Percentiles rank a stretch among this genome's conserved stretches.
phyloP scores from a whole-genome alignment of 1,140 invertebrate species.

The Contarinia nasturtii region DNA sequence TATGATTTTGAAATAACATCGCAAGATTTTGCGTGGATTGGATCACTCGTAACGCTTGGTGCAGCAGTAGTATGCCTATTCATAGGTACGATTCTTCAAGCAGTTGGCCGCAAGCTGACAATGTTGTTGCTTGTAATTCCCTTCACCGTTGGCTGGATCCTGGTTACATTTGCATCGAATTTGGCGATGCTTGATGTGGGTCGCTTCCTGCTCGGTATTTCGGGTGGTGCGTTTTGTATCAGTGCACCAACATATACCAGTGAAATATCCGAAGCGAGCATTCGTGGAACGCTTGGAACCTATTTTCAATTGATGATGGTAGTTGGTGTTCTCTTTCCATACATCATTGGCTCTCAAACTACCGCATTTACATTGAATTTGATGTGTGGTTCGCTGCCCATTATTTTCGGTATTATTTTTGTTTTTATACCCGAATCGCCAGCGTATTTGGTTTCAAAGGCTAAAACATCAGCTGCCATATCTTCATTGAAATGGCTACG shows the following conservation, averaged over 20 bases:
- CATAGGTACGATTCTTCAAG: slow-evolving; percentile 51
- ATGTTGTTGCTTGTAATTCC: slow-evolving; percentile 51
- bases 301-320: slow-evolving; percentile 61
- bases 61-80: slow-evolving; percentile 49
- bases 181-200: slow-evolving; percentile 48
- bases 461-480: slow-evolving; percentile 38
- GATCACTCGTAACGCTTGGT: slow-evolving; percentile 47
- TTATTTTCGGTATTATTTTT: slow-evolving; percentile 44
- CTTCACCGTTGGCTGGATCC: slow-evolving; percentile 52
- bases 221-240: slow-evolving; percentile 53
- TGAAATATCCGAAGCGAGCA: slow-evolving; percentile 58
- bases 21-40: slow-evolving; percentile 52
- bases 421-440: slow-evolving; percentile 67
- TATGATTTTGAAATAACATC: too few species aligned
- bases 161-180: slow-evolving; percentile 47
- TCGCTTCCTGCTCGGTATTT: slow-evolving; percentile 52
- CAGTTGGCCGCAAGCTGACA: slow-evolving; percentile 50
- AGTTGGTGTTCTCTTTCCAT: slow-evolving; percentile 49
- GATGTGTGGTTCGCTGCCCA: slow-evolving; percentile 41
- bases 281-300: slow-evolving; percentile 58
- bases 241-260: slow-evolving; percentile 62
- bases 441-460: slow-evolving; percentile 31
- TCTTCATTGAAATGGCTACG: slow-evolving; percentile 43
- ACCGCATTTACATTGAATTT: slow-evolving; percentile 39
- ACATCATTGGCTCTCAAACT: slow-evolving; percentile 38